Percentiles rank a stretch among this genome's conserved stretches.
These are phyloP conservation scores for Osmerus mordax DNA, from an alignment of 2,113 vertebrate species.

Conservation along the genomic window DNA sequence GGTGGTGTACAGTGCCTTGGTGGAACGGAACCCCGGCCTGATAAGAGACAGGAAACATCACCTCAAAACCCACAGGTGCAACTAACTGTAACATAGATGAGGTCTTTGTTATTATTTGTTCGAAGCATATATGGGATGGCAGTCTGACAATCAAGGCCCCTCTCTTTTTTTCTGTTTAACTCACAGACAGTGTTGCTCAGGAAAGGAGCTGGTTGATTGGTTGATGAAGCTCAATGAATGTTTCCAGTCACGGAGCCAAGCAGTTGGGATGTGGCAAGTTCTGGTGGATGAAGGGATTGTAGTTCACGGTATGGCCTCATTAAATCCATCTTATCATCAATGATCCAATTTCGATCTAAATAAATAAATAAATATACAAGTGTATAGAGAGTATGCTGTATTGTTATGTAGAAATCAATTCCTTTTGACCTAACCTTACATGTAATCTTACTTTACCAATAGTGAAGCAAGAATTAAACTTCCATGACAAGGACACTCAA, in stretches of 20 bases:
- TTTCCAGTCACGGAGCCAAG: slow-evolving; percentile 81
- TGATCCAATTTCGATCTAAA: too few species aligned
- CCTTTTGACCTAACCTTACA: not conserved
- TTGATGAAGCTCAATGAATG: slow-evolving; percentile 76
- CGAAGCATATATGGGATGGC: too few species aligned
- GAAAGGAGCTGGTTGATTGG: slow-evolving; percentile 88
- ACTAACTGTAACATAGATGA: not conserved
- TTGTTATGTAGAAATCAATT: not conserved
- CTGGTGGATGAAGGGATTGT: slow-evolving; percentile 87
- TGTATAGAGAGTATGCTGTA: not conserved
- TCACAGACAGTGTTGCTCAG: slow-evolving; percentile 85
- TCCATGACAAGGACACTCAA: slow-evolving; percentile 89
- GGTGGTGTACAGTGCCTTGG: slow-evolving; percentile 75
- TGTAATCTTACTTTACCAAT: slow-evolving; percentile 17
- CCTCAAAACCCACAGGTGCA: slow-evolving; percentile 82
- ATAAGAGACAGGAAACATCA: slow-evolving; percentile 90
- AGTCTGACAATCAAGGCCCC: too few species aligned
- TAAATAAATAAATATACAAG: not conserved
- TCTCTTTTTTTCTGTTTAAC: not conserved
- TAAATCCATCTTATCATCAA: not conserved
- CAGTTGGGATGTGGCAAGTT: slow-evolving; percentile 89
- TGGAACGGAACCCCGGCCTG: slow-evolving; percentile 72
- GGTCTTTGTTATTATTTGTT: too few species aligned
- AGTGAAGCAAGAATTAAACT: slow-evolving; percentile 91
- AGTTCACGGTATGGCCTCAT: slow-evolving; percentile 76